These are phyloP conservation scores for Protodeltote pygarga DNA, from an alignment of 2,888 invertebrate species.

Conservation along the genomic window DNA sequence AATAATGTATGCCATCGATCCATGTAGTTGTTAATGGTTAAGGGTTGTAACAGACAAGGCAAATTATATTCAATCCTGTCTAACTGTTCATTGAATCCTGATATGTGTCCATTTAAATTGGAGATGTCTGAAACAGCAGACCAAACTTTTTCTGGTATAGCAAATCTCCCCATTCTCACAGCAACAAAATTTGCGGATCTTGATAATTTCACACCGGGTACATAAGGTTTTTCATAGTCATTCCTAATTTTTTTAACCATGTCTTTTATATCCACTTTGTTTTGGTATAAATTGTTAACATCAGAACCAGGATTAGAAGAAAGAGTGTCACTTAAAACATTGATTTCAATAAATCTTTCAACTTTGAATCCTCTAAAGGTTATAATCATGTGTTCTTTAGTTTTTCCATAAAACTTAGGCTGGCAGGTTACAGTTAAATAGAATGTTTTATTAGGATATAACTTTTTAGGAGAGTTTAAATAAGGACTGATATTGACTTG, in stretches of 20 bases:
- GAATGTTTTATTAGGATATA: conserved; percentile 75
- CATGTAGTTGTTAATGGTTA: conserved; percentile 88
- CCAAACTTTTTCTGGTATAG: conserved; percentile 83
- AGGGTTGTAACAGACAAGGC: conserved; percentile 81
- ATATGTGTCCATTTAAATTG: conserved; percentile 59
- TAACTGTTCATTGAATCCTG: conserved; percentile 69
- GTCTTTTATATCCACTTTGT: conserved; percentile 50
- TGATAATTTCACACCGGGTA: conserved; percentile 85
- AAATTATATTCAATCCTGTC: conserved; percentile 75
- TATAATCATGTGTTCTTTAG: conserved; percentile 88
- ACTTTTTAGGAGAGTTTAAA: conserved; percentile 60
- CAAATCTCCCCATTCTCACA: conserved; percentile 77
- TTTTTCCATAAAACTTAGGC: conserved; percentile 87
- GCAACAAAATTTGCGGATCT: conserved; percentile 88
- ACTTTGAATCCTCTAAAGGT: conserved; percentile 88
- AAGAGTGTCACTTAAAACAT: conserved; percentile 66
- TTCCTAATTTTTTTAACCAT: conserved; percentile 62
- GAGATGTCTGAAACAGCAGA: conserved; percentile 73
- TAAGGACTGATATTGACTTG: conserved; percentile 81
- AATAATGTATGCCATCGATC: conserved; percentile 91
- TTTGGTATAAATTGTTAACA: conserved; percentile 31
- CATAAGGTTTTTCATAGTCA: conserved; percentile 49
- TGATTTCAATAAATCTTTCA: conserved; percentile 86
- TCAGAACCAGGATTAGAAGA: conserved; percentile 4
- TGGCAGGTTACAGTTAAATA: conserved; percentile 81